Evolutionary conservation across 2,797 vertebrate genomes (phyloP), one percentile per base, ranked within the genome.

Genomic region (Artibeus lituratus): DNA sequence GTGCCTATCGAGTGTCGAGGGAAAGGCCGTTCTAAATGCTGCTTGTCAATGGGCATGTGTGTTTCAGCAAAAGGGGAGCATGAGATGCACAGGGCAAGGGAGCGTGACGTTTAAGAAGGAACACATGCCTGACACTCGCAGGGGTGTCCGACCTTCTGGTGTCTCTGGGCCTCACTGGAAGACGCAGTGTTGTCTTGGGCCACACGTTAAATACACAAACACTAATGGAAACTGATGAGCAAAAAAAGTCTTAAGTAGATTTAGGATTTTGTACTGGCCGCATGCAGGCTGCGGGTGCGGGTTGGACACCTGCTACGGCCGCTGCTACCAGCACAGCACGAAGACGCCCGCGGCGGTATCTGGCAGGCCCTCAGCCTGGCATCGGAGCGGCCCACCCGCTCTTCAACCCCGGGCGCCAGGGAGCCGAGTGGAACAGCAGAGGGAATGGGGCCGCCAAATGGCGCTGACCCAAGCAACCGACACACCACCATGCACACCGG

Each of bases 391-490:
- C 32, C 37, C 12, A 15, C 39, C 37, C 21, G 51, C 0, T 16
- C 14, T 69, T n/a, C 65, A 44, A 32, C 12, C 5, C 47, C 3
- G 3, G 32, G 14, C 51, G 32, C 35, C 57, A 0, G 4, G 42
- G 35, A 21, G 2, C 10, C 1, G 1, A 55, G 21, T 18, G 42
- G 78, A 32, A 19, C 32, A 19, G 37, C 57, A 37, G 47, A 19
- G 0, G 2, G 62, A 18, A 6, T 2, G 2, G 14, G 4, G 47
- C 22, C 47, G 37, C 11, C 44, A 55, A 49, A 49, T 9, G 22
- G 29, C 0, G 1, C 26, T 8, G 10, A 9, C 42, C 2, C 1
- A 22, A 19, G 29, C 4, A 47, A 37, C 6, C 5, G 1, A 11
- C 9, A 0, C 32, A 35, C 24, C 70, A 21, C 22, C 1, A 3